A percentile compares a stretch with the other conserved stretches of the same genome.
These are phyloP conservation scores for Sesia apiformis DNA, from an alignment of 2,888 invertebrate genomes.

Conservation along the genomic window DNA sequence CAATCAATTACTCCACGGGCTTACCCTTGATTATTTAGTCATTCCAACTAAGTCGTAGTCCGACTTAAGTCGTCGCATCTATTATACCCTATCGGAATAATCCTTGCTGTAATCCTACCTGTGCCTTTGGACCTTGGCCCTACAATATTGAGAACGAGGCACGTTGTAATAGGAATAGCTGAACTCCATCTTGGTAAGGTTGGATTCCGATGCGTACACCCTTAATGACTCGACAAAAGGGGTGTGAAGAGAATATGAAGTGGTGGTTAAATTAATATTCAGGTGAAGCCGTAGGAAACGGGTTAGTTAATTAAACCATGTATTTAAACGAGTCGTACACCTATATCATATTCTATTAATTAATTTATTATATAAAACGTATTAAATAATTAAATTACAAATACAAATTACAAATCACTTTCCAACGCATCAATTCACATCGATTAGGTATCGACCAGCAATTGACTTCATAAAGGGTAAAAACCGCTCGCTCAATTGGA, in stretches of 20 bases:
- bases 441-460: too few relatives aligned
- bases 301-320: too few relatives aligned
- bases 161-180: not conserved
- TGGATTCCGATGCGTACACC: conserved; percentile 13
- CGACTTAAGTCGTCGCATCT: not conserved
- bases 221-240: conserved; percentile 11
- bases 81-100: not conserved
- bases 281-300: too few relatives aligned
- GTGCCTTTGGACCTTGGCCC: not conserved
- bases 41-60: not conserved
- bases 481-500: too few relatives aligned
- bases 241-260: conserved; percentile 1
- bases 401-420: too few relatives aligned
- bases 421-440: too few relatives aligned
- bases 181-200: not conserved
- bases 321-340: too few relatives aligned
- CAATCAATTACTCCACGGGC: too few relatives aligned
- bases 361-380: too few relatives aligned
- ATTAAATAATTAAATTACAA: too few relatives aligned
- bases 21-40: not conserved
- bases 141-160: not conserved
- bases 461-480: too few relatives aligned
- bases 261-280: not conserved
- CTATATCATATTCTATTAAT: too few relatives aligned
- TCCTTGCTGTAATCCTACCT: not conserved